Base-by-base conservation (phyloP, 2,797 vertebrate species). In the Sebastolobus altivelis region DNA sequence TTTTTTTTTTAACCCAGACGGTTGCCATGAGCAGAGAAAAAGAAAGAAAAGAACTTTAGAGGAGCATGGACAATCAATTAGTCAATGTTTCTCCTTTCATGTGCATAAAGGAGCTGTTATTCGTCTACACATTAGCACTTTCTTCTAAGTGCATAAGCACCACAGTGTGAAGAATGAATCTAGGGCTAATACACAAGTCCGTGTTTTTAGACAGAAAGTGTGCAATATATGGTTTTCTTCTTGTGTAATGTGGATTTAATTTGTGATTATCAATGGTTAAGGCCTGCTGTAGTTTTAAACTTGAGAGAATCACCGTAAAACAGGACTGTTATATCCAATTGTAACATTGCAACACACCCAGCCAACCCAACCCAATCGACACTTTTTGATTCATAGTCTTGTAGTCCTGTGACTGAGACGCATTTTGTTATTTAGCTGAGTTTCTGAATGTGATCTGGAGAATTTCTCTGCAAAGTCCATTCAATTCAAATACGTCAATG, bases 1-100 rank as follows among this genome's bases (percentile, higher is more conserved):
- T 71, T 77, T 6, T 56, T 81, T 43, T 43, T 43, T 43, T 43
- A 27, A 80, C 62, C 27, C 63, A 72, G 65, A 68, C 62, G 46
- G 35, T 31, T 79, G 72, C 52, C 43, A 56, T 54, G 10, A 83
- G 59, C 68, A 67, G 18, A 74, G 25, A 58, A 5, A 33, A 22
- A 52, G 8, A 69, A 46, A 68, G 72, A 86, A 43, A 79, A 80
- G 6, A 68, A 81, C 68, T 61, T 71, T 54, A 65, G 29, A 66
- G 31, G 7, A 78, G 81, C 76, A 78, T 18, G 56, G 82, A 75
- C 83, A 83, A 87, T 92, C 84, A 79, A 87, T 89, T 87, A 84
- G 83, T 83, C 79, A 77, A 65, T 83, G 68, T 75, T 83, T 78
- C 70, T 84, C 52, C 78, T 87, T 83, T 89, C 65, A 87, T 86